Evolutionary conservation across 2,797 vertebrate genomes (phyloP), one percentile per base, ranked within the genome.

Genomic region (Picus viridis): DNA sequence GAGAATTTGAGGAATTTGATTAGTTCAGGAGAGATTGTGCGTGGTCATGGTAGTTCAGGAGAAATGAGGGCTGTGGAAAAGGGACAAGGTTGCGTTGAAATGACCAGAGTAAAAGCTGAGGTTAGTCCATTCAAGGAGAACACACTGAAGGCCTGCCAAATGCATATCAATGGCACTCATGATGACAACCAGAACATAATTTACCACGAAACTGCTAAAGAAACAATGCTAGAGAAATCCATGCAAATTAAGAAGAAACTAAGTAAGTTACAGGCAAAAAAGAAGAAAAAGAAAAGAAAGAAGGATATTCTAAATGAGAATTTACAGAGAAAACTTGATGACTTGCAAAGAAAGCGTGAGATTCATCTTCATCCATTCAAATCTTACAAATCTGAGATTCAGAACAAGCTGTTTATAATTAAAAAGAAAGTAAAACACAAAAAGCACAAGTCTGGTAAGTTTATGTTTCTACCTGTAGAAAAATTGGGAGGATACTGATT

Each of bases 241-340:
- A 29, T 97, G 58, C 96, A 57, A 71, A 98, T 95, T 89, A 95
- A 95, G 36, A 96, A 98, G 83, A 97, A 98, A 89, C 79, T 97
- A 79, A 97, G 32, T 84, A 98, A 98, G 83, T 97, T 98, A 85
- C 97, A 97, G 85, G 96, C 96, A 76, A 99, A 98, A 96, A 99
- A 98, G 97, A 99, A 98, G 96, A 99, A 98, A 88, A 98, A 98
- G 94, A 99, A 99, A 97, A 99, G 98, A 98, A 99, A 98, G 97
- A 98, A 98, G 92, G 98, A 98, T 96, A 97, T 97, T 95, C 96
- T 98, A 84, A 97, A 86, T 88, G 97, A 98, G 94, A 97, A 97
- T 93, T 95, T 98, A 64, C 97, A 97, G 96, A 96, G 96, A 96
- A 98, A 97, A 92, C 86, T 94, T 70, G 98, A 98, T 94, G 94